Percentiles rank a stretch among this genome's conserved stretches.
phyloP scores from a whole-genome alignment of 2,113 vertebrate species.

The Microcebus lehilahytsara region DNA sequence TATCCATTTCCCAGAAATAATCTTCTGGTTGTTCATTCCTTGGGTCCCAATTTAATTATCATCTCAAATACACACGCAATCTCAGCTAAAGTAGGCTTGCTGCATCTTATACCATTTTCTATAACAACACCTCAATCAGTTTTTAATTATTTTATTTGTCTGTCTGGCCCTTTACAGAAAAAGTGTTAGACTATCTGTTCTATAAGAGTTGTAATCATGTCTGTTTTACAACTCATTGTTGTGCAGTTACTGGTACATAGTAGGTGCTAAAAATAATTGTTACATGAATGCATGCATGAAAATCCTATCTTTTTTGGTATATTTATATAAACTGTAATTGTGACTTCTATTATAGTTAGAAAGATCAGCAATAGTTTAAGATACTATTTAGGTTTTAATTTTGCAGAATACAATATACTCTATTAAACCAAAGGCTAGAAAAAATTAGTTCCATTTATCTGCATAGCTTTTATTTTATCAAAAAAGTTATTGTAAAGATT shows the following conservation, averaged over 20 bases:
- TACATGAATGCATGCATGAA: neutral
- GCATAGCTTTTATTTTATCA: neutral
- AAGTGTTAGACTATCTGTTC: neutral
- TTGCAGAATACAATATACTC: neutral
- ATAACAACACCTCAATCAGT: neutral
- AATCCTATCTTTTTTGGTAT: neutral
- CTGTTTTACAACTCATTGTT: neutral
- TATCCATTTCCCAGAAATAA: neutral
- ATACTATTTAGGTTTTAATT: neutral
- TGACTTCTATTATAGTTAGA: neutral
- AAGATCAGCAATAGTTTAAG: neutral
- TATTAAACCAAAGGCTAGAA: neutral
- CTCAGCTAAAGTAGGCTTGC: neutral
- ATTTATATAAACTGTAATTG: neutral
- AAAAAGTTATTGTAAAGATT: neutral
- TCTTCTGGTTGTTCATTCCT: neutral
- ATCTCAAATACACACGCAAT: neutral
- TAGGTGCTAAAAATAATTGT: neutral
- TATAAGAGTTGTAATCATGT: neutral
- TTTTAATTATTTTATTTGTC: neutral
- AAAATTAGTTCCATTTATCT: neutral
- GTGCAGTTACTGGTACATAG: neutral
- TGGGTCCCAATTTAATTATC: neutral
- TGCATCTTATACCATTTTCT: neutral
- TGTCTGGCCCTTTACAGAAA: neutral